Conservation (phyloP, 2,888 invertebrate genomes). For the Himalopsyche japonica region DNA sequence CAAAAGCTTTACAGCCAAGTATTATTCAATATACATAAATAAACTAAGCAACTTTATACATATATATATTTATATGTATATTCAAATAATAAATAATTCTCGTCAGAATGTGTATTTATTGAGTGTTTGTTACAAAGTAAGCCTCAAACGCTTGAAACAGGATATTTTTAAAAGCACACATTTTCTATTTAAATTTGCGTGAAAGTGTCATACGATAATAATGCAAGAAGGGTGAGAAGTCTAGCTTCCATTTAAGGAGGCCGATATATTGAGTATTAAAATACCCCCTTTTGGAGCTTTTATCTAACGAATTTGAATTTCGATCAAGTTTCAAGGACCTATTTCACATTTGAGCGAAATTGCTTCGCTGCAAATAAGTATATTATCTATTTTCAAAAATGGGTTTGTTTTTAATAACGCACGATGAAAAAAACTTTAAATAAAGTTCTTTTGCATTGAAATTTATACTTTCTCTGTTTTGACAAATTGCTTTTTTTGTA, state of each 20-base stretch:
- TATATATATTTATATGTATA: too few species aligned
- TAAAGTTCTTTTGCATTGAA: too few species aligned
- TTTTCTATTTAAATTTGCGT: not conserved
- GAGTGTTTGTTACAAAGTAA: too few species aligned
- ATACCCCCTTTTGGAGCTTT: not conserved
- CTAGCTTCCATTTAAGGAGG: not conserved
- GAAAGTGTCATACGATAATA: not conserved
- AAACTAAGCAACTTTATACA: too few species aligned
- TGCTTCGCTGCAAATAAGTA: not conserved
- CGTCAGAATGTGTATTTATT: too few species aligned
- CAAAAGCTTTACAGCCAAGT: too few species aligned
- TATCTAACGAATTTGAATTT: not conserved
- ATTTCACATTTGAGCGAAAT: not conserved
- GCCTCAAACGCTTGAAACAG: not conserved
- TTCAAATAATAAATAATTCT: too few species aligned
- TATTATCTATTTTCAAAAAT: not conserved
- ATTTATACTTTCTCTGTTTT: too few species aligned
- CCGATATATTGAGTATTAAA: constrained; percentile 1
- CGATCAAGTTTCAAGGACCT: not conserved
- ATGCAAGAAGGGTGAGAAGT: not conserved
- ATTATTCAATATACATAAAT: too few species aligned
- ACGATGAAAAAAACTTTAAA: too few species aligned
- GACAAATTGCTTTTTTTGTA: too few species aligned
- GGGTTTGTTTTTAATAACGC: too few species aligned
- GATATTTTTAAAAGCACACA: not conserved